Evolutionary conservation across 2,888 invertebrate genomes (phyloP), one percentile per base, ranked within the genome.

Genomic region (Torymus tubicola): DNA sequence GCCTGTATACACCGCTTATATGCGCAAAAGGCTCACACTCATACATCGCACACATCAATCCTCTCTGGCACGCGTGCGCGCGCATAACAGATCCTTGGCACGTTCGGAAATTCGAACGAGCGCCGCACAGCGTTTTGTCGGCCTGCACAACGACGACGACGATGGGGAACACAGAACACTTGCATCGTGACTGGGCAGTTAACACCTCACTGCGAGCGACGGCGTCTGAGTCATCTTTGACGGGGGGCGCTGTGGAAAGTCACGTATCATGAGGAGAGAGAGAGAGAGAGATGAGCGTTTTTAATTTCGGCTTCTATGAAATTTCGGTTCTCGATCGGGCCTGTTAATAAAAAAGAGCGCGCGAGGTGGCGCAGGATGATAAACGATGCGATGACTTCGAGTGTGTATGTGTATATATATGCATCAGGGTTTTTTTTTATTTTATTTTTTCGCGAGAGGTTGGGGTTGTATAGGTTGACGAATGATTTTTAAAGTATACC

Each of bases 131-230:
- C 71, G 72, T 79, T 64, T 79, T 67, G 50, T 64, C 74, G 63
- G 65, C n/a, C 74, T 84, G 82, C 84, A 31, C 31, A 0, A 24
- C 24, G 24, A 24, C 24, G 2, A 24, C 24, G 24, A 24, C 2
- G 24, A 24, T 2, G 31, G 8, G 31, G 31, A 31, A 31, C 31
- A 31, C 84, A 76, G 83, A 84, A 87, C 87, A 87, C 87, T 86
- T 87, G 87, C 87, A 86, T 86, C 87, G 87, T 88, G 88, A 88
- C 87, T 88, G 86, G 87, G 81, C 88, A 86, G 87, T 87, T 87
- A 87, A 87, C 87, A 84, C 87, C 85, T 85, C 82, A 5, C 31
- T 31, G 63, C 21, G 31, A n/a, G 14, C 61, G 57, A 57, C 60
- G 68, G 24, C 69, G 75, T 85, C 31, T 86, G 86, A 85, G 84